Evolutionary conservation across 2,797 vertebrate species (phyloP).

Genomic region (Danio aesculapii): DNA sequence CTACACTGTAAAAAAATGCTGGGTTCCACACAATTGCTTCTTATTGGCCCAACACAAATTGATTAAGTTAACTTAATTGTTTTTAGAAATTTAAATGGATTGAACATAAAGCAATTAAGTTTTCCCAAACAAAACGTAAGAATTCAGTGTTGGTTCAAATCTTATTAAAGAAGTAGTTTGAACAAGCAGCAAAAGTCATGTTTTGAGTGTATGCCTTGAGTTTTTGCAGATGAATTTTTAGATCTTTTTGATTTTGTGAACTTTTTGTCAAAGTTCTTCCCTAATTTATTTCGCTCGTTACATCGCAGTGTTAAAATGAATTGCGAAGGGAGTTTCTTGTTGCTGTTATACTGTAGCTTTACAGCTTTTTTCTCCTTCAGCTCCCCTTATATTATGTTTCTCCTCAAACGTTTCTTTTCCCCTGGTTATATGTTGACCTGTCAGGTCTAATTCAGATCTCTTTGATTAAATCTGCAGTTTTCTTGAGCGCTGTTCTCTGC

Average conservation of each 20-base stretch:
- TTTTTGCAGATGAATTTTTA: background rate
- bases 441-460: conserved; percentile 32
- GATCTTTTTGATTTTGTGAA: background rate
- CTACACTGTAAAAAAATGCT: too few relatives aligned
- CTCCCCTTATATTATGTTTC: conserved; percentile 17
- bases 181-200: too few relatives aligned
- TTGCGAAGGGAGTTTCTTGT: background rate
- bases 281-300: background rate
- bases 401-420: background rate
- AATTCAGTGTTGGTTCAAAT: too few relatives aligned
- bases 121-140: too few relatives aligned
- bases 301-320: background rate
- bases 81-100: too few relatives aligned
- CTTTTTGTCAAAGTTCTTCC: background rate
- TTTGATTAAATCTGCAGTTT: conserved; percentile 24
- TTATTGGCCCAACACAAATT: too few relatives aligned
- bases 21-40: too few relatives aligned
- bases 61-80: too few relatives aligned
- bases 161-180: too few relatives aligned
- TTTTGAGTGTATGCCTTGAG: too few relatives aligned
- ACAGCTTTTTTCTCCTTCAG: background rate
- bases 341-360: background rate
- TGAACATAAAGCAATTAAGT: too few relatives aligned
- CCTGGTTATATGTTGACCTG: conserved; percentile 18
- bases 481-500: background rate